phyloP scores from a whole-genome alignment of 2,113 vertebrate genomes.

The Strix aluco region DNA sequence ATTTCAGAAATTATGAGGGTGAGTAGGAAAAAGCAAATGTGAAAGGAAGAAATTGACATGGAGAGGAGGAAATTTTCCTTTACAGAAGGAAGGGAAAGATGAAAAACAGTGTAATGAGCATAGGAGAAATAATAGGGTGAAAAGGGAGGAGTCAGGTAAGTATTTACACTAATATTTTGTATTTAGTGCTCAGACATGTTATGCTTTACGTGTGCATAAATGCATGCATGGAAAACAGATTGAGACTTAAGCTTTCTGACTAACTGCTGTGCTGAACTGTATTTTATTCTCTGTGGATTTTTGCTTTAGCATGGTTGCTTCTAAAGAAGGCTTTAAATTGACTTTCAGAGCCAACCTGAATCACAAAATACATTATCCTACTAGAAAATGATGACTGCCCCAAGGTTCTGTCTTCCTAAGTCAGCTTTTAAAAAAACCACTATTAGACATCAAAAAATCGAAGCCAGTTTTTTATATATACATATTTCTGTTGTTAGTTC shows the following conservation, averaged over 20 bases:
- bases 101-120: not conserved
- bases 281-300: not conserved
- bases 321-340: constrained; percentile 3
- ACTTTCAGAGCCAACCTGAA: not conserved
- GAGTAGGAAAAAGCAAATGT: not conserved
- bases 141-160: not conserved
- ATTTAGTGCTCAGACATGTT: not conserved
- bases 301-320: not conserved
- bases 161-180: not conserved
- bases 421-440: not conserved
- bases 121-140: not conserved
- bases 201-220: not conserved
- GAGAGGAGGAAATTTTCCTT: not conserved
- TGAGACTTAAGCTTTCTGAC: not conserved
- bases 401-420: not conserved
- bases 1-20: not conserved
- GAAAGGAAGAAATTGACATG: not conserved
- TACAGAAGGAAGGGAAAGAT: not conserved
- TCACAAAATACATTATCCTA: not conserved
- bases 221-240: not conserved
- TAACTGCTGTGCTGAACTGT: not conserved
- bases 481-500: not conserved
- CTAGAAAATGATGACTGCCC: not conserved
- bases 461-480: not conserved
- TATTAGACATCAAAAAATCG: not conserved